phyloP scores from a whole-genome alignment of 2,113 vertebrate species.

The Eublepharis macularius region DNA sequence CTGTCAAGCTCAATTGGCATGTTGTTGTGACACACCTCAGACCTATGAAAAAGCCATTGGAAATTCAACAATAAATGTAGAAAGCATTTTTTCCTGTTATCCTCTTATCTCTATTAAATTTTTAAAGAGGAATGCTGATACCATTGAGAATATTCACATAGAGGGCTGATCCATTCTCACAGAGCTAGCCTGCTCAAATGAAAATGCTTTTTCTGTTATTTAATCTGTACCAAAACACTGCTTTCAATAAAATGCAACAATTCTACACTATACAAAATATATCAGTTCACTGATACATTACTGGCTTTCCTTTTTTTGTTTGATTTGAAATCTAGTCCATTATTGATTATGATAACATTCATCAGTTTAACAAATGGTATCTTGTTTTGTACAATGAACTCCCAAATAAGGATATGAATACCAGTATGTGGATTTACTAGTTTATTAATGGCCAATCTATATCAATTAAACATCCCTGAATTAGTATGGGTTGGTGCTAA shows the following conservation, averaged over 20 bases:
- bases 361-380: too few relatives aligned
- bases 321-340: too few relatives aligned
- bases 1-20: not conserved
- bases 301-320: too few relatives aligned
- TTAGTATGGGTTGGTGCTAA: too few relatives aligned
- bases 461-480: too few relatives aligned
- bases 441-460: too few relatives aligned
- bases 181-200: not conserved
- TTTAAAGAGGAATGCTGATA: not conserved
- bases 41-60: not conserved
- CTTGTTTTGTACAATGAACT: too few relatives aligned
- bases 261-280: not conserved
- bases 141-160: not conserved
- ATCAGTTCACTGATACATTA: not conserved
- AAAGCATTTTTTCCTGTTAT: not conserved
- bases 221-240: not conserved
- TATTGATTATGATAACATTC: too few relatives aligned
- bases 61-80: not conserved
- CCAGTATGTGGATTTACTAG: too few relatives aligned
- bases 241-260: not conserved
- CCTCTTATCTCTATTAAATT: not conserved
- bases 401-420: too few relatives aligned
- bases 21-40: constrained; percentile 14
- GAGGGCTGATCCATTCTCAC: not conserved
- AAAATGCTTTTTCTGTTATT: not conserved